A percentile compares a stretch with the other conserved stretches of the same genome.
Conservation (phyloP, 2,113 vertebrate genomes). For the Suricata suricatta region DNA sequence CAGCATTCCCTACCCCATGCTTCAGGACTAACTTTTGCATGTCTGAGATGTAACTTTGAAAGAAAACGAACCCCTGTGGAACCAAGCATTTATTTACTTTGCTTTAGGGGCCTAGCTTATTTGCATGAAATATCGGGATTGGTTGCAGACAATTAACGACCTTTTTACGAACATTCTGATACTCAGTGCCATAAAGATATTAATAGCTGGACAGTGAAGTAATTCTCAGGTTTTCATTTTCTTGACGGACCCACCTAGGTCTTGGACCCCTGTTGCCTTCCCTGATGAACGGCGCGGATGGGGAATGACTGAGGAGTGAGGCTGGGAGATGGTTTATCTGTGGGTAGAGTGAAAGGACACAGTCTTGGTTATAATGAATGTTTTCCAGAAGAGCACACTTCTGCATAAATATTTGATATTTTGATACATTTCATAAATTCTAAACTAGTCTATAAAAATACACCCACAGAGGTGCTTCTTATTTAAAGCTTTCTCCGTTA, state of each 20-base stretch:
- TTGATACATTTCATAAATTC: constrained; percentile 32
- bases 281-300: too few relatives aligned
- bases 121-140: neutral
- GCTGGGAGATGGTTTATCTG: neutral
- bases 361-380: neutral
- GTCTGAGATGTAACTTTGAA: neutral
- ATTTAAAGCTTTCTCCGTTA: neutral
- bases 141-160: neutral
- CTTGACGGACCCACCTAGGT: rapidly evolving
- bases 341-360: neutral
- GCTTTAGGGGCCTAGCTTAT: neutral
- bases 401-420: constrained; percentile 53
- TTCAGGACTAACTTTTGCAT: neutral
- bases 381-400: neutral
- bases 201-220: neutral
- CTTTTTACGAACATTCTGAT: neutral
- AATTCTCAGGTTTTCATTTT: neutral
- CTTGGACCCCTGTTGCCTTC: rapidly evolving
- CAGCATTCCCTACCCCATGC: rapidly evolving
- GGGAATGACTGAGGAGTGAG: neutral
- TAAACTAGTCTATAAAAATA: constrained; percentile 30
- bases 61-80: neutral
- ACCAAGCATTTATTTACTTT: neutral
- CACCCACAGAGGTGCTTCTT: neutral
- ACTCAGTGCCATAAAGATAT: neutral